These are phyloP conservation scores for Mungos mungo DNA, from an alignment of 2,113 vertebrate species.

Conservation along the genomic window DNA sequence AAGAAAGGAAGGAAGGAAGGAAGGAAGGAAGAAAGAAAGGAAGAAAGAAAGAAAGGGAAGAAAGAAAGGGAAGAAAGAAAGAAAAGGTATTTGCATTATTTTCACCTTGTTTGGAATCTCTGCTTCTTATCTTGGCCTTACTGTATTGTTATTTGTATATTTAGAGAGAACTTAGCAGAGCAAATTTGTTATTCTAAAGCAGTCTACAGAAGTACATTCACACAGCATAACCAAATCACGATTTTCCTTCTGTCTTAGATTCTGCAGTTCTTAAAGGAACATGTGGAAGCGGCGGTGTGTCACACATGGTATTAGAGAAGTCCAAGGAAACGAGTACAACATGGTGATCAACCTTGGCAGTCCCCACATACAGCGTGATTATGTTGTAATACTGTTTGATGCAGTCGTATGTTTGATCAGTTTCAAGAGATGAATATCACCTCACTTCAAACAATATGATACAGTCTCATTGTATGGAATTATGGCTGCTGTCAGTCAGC, in stretches of 20 bases:
- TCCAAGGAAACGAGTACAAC: constrained; percentile 71
- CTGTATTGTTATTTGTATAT: constrained; percentile 59
- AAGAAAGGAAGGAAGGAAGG: not conserved
- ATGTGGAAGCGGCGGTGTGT: constrained; percentile 74
- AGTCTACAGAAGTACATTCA: constrained; percentile 45
- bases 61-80: too few species aligned
- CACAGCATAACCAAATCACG: constrained; percentile 55
- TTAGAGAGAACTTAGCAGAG: constrained; percentile 56
- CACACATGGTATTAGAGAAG: constrained; percentile 78
- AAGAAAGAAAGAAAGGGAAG: not conserved
- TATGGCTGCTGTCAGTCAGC: constrained; percentile 90
- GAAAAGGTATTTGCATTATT: not conserved
- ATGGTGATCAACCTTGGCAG: constrained; percentile 81
- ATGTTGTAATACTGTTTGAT: constrained; percentile 85
- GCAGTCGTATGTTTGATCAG: constrained; percentile 86
- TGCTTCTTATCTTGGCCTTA: constrained; percentile 38
- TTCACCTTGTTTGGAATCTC: constrained; percentile 57
- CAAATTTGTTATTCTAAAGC: constrained; percentile 69
- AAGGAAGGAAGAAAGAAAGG: too few species aligned
- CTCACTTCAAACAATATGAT: constrained; percentile 89
- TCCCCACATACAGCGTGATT: constrained; percentile 77
- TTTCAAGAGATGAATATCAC: constrained; percentile 87
- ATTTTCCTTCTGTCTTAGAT: constrained; percentile 47
- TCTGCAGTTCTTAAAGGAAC: constrained; percentile 69
- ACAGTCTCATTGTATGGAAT: constrained; percentile 88